A percentile compares a stretch with the other conserved stretches of the same genome.
These are phyloP conservation scores for Pandemis heparana DNA, from an alignment of 2,888 invertebrate species.

Conservation along the genomic window DNA sequence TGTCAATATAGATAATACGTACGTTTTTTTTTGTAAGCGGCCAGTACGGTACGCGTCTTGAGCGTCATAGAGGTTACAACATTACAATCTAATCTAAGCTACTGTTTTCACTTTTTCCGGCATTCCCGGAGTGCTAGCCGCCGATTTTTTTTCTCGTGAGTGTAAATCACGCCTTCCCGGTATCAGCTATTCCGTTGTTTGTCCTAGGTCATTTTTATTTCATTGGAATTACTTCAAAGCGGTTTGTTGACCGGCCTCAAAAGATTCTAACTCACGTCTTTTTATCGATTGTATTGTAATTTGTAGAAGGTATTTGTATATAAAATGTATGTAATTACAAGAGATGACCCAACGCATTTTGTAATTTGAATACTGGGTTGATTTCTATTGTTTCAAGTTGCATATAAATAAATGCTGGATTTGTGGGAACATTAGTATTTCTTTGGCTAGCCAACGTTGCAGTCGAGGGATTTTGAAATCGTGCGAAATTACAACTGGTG, in stretches of 20 bases:
- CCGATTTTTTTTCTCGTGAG: too few relatives aligned
- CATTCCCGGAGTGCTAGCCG: too few relatives aligned
- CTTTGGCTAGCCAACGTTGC: background rate
- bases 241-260: slow-evolving; percentile 15
- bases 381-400: slow-evolving; percentile 34
- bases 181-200: background rate
- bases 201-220: slow-evolving; percentile 16
- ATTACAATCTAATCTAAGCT: too few relatives aligned
- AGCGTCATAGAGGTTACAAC: too few relatives aligned
- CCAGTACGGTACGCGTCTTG: too few relatives aligned
- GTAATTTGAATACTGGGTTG: slow-evolving; percentile 37
- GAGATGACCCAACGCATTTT: slow-evolving; percentile 30
- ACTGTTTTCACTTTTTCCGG: too few relatives aligned
- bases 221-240: background rate
- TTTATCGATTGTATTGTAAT: slow-evolving; percentile 35
- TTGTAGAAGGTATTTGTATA: slow-evolving; percentile 7
- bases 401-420: slow-evolving; percentile 41
- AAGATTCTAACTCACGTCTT: background rate
- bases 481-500: background rate
- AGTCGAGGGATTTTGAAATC: background rate
- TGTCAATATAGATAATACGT: too few relatives aligned
- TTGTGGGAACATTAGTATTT: slow-evolving; percentile 27
- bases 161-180: background rate
- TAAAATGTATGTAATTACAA: slow-evolving; percentile 17
- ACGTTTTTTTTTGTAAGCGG: too few relatives aligned